A percentile compares a stretch with the other conserved stretches of the same genome.
Evolutionary conservation across 2,888 invertebrate genomes (phyloP).

Genomic region (Halictus quadricinctus): DNA sequence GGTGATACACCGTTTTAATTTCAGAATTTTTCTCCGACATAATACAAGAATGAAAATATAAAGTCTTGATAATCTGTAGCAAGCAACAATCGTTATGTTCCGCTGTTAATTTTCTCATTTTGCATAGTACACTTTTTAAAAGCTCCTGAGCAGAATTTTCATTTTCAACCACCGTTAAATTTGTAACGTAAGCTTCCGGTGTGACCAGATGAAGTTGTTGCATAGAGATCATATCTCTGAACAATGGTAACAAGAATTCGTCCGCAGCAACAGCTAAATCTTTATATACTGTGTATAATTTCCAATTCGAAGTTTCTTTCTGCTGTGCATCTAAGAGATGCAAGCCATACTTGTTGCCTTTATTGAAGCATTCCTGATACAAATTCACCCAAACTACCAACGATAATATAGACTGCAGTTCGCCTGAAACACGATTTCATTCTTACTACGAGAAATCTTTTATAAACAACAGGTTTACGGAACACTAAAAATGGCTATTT

Average conservation of each 20-base stretch:
- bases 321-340: constrained; percentile 16
- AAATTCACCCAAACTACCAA: constrained; percentile 57
- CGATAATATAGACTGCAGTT: constrained; percentile 54
- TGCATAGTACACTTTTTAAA: constrained; percentile 44
- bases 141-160: constrained; percentile 29
- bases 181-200: background rate
- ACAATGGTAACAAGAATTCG: constrained; percentile 64
- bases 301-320: constrained; percentile 56
- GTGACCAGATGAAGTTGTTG: constrained; percentile 19
- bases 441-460: background rate
- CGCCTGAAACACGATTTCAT: constrained; percentile 53
- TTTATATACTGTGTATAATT: constrained; percentile 71
- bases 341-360: constrained; percentile 15
- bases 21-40: constrained; percentile 46
- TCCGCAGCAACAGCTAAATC: constrained; percentile 71
- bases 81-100: constrained; percentile 74
- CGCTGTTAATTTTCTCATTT: constrained; percentile 54
- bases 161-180: background rate
- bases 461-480: no score
- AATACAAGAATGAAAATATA: constrained; percentile 63
- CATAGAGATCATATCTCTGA: constrained; percentile 59
- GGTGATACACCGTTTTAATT: constrained; percentile 69
- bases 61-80: constrained; percentile 69
- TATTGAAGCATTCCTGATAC: constrained; percentile 41
- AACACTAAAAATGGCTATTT: no score